Percentiles rank a stretch among this genome's conserved stretches.
Conservation (phyloP, 2,113 vertebrate species). For the Turnix velox region DNA sequence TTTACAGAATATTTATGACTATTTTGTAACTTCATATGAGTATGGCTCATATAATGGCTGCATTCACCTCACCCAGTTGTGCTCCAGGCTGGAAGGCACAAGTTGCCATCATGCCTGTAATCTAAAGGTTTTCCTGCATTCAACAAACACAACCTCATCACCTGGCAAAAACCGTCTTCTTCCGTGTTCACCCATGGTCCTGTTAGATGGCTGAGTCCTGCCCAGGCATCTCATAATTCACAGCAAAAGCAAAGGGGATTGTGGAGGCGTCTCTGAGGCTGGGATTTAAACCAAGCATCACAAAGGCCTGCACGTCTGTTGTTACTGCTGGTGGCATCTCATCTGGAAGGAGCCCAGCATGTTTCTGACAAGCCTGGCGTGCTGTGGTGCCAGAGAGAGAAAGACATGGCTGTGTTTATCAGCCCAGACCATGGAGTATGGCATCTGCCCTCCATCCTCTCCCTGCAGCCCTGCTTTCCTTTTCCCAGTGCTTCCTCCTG, state of each 20-base stretch:
- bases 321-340: conserved; percentile 38
- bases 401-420: neutral
- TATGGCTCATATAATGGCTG: no score
- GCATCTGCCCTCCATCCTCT: neutral
- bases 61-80: neutral
- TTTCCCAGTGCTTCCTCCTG: neutral
- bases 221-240: neutral
- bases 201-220: neutral
- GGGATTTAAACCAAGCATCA: conserved; percentile 46
- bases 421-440: neutral
- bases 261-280: neutral
- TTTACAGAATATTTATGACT: no score
- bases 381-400: neutral
- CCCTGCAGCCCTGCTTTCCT: neutral
- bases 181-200: neutral
- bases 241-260: neutral
- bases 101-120: neutral
- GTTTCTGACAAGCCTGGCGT: neutral
- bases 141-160: neutral
- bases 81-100: neutral
- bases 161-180: neutral
- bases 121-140: neutral
- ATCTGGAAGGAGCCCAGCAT: conserved; percentile 19
- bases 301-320: conserved; percentile 1
- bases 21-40: no score